phyloP scores from a whole-genome alignment of 53 echinoderm and acorn worm species.

The Echinometra lucunter region DNA sequence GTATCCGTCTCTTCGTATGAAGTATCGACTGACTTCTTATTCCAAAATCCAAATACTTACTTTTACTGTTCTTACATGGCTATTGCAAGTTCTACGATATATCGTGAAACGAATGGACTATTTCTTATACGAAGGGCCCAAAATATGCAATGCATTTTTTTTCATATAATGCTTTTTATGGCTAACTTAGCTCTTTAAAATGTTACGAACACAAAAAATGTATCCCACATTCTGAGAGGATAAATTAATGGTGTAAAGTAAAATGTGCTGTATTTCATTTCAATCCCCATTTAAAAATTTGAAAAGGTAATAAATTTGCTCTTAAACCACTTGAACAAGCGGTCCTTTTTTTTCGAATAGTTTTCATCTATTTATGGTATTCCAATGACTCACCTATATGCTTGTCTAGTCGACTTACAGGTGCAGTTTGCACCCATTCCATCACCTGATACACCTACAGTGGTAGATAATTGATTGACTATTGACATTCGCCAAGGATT shows the following conservation, averaged over 20 bases:
- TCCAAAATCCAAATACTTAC: neutral
- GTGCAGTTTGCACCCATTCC: conserved; percentile 31
- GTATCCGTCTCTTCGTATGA: neutral
- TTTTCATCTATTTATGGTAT: neutral
- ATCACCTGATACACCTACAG: neutral
- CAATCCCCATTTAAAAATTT: too few relatives aligned
- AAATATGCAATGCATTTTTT: too few relatives aligned
- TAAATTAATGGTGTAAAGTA: too few relatives aligned
- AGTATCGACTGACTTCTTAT: neutral
- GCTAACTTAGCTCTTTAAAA: too few relatives aligned
- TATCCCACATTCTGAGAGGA: too few relatives aligned
- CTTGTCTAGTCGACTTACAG: conserved; percentile 1
- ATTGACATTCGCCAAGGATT: conserved; percentile 10
- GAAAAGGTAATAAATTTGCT: too few relatives aligned
- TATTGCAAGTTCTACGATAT: neutral
- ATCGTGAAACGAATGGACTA: too few relatives aligned
- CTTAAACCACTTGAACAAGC: neutral
- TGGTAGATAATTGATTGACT: conserved; percentile 23
- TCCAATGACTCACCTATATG: neutral
- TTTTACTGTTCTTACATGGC: neutral
- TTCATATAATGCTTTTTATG: too few relatives aligned
- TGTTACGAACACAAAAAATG: too few relatives aligned
- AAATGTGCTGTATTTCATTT: too few relatives aligned
- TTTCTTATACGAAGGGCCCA: too few relatives aligned
- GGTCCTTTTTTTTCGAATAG: neutral